Evolutionary conservation across 2,797 vertebrate genomes (phyloP).

Genomic region (Dryobates pubescens): DNA sequence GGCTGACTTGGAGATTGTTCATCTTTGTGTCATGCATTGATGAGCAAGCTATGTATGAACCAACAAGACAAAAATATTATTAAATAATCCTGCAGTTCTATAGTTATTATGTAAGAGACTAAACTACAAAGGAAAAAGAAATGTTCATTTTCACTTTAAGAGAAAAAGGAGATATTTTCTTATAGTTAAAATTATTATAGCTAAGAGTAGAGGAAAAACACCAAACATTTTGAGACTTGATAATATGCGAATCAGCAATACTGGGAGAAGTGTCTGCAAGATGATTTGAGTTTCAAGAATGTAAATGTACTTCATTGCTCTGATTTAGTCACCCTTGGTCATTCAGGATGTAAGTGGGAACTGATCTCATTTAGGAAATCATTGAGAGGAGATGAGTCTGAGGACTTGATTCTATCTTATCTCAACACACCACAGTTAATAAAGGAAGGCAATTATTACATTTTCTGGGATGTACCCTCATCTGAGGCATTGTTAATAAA

Average conservation of each 20-base stretch:
- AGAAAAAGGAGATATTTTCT: neutral
- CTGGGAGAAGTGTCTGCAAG: conserved; percentile 14
- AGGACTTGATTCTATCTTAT: conserved; percentile 71
- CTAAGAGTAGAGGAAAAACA: neutral
- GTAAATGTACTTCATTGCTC: conserved; percentile 53
- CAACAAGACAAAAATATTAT: neutral
- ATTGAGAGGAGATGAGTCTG: conserved; percentile 65
- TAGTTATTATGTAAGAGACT: neutral
- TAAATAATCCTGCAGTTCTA: neutral
- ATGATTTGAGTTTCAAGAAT: conserved; percentile 63
- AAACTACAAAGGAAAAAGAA: neutral
- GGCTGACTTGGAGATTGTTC: neutral
- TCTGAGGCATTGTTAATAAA: conserved; percentile 60
- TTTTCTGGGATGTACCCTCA: conserved; percentile 64
- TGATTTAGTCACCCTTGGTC: conserved; percentile 64
- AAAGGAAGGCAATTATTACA: conserved; percentile 63
- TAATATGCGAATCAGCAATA: conserved; percentile 31
- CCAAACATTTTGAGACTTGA: conserved; percentile 7
- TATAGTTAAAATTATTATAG: neutral
- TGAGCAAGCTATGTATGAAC: neutral
- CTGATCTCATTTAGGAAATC: conserved; percentile 71
- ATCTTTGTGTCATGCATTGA: neutral
- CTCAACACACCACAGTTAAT: conserved; percentile 61
- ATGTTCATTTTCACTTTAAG: neutral
- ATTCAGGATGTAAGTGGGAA: conserved; percentile 64